Evolutionary conservation across 2,888 invertebrate species (phyloP).

Genomic region (Reticulitermes lucifugus): DNA sequence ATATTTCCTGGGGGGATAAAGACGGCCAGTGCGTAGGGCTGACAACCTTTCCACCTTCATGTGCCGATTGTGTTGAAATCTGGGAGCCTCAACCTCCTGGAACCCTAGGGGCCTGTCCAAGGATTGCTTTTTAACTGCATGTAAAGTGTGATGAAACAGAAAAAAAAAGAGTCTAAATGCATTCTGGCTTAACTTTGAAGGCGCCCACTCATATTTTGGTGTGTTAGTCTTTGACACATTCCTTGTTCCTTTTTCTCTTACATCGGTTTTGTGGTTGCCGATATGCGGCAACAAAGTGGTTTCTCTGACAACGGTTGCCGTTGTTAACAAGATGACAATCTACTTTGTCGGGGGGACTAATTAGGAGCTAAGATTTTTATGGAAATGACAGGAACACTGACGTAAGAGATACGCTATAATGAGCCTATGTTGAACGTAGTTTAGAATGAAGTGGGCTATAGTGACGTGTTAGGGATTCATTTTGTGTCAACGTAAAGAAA

Average conservation of each 20-base stretch:
- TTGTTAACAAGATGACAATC: conserved; percentile 18
- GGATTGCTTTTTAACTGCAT: no score
- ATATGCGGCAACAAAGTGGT: background rate
- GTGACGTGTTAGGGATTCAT: no score
- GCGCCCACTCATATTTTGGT: background rate
- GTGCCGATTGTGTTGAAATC: no score
- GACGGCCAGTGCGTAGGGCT: no score
- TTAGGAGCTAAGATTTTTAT: conserved; percentile 16
- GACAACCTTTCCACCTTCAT: no score
- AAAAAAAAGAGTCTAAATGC: background rate
- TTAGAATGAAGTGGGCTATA: background rate
- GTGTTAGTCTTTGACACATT: background rate
- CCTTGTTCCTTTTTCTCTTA: background rate
- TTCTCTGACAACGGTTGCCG: background rate
- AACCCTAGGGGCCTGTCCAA: no score
- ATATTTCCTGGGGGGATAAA: no score
- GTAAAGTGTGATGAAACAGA: background rate
- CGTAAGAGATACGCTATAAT: background rate
- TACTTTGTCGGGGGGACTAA: conserved; percentile 1
- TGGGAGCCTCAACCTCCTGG: no score
- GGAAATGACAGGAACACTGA: background rate
- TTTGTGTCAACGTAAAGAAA: no score
- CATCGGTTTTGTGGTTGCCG: background rate
- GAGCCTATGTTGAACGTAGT: background rate
- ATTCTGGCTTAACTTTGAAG: background rate